Evolutionary conservation across 1,140 invertebrate species (phyloP).

Genomic region (Radopholus similis): DNA sequence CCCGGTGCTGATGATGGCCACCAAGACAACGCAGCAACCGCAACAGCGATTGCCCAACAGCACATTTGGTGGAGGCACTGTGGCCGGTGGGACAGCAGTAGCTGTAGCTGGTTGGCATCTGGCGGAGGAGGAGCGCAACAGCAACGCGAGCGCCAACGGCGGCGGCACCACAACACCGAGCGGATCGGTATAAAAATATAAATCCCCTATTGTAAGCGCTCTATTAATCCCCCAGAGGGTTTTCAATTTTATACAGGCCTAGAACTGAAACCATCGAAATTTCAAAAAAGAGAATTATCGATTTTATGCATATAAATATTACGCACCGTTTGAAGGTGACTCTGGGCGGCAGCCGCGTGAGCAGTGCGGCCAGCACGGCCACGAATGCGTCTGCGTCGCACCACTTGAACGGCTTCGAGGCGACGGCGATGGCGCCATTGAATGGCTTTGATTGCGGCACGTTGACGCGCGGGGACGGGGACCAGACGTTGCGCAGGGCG

Average conservation of each 20-base stretch:
- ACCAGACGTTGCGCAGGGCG: background rate
- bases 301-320: too few relatives aligned
- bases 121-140: background rate
- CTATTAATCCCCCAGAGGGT: background rate
- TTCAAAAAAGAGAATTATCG: too few relatives aligned
- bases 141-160: background rate
- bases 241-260: background rate
- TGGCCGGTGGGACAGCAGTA: background rate
- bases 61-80: background rate
- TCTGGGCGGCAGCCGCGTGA: slow-evolving; percentile 11
- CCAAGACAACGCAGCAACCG: background rate
- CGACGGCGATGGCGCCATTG: background rate
- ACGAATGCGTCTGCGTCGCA: background rate
- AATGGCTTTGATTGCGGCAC: background rate
- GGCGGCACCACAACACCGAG: slow-evolving; percentile 1
- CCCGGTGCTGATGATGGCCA: too few relatives aligned
- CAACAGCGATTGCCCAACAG: background rate
- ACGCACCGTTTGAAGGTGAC: slow-evolving; percentile 1
- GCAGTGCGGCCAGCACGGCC: slow-evolving; percentile 11
- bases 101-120: background rate
- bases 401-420: background rate
- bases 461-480: background rate
- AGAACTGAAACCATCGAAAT: too few relatives aligned
- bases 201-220: background rate
- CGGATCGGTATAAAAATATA: background rate